Base-by-base conservation (phyloP, 2,113 vertebrate species). In the Setophaga kirtlandii region DNA sequence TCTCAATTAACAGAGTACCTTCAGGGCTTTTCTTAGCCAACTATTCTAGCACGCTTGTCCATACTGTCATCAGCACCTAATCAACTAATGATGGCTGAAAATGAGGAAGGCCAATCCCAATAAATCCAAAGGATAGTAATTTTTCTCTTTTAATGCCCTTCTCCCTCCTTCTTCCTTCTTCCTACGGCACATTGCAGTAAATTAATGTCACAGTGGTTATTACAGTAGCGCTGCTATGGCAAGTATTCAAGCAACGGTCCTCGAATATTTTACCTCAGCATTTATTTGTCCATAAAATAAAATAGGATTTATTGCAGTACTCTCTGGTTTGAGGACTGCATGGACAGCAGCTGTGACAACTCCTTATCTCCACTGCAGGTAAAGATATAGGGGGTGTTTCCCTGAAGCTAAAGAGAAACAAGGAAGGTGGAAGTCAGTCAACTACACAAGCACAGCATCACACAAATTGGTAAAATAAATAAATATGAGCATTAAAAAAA, bases 221-320 rank as follows among this genome's bases (percentile, higher is more conserved):
- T 98, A 98, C 97, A 97, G 98, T 96, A 94, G 97, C 94, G 60
- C 98, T 95, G 95, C 98, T 96, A 96, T 96, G 97, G 98, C 97
- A 98, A 98, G 98, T 98, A 97, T 98, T 98, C 98, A 97, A 97
- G 97, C 94, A 87, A 95, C 87, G 96, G 96, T 97, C 96, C 97
- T 95, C 80, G 97, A 98, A 98, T 98, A 98, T 98, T 98, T 98
- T 98, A 98, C 97, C 97, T 98, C 98, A 98, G 98, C 98, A 98
- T 98, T 98, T 98, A 98, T 98, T 98, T 98, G 98, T 98, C 98
- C 97, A 98, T 98, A 98, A 98, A 98, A 98, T 98, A 98, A 98
- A 98, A 96, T 71, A 96, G 96, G 97, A 98, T 98, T 98, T 98
- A 98, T 98, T 97, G 86, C 94, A 79, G 76, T 96, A 93, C 97